phyloP scores from a whole-genome alignment of 1,140 invertebrate species.

The Apocrypta bakeri region DNA sequence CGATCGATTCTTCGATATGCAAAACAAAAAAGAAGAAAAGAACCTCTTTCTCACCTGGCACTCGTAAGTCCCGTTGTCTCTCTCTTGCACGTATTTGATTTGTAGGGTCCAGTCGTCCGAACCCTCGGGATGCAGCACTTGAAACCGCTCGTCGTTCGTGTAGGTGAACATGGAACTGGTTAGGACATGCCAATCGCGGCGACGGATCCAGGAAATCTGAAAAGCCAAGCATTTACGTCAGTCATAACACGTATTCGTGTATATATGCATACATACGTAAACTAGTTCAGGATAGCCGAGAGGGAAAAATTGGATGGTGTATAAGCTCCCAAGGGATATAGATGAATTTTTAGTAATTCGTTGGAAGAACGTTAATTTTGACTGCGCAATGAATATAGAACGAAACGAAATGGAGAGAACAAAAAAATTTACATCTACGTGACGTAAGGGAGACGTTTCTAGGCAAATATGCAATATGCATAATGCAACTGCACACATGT shows the following conservation, averaged over 20 bases:
- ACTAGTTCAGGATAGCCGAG: not conserved
- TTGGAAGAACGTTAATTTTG: too few relatives aligned
- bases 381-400: too few relatives aligned
- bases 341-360: too few relatives aligned
- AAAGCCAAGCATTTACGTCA: constrained; percentile 39
- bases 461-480: not conserved
- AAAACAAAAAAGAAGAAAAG: not conserved
- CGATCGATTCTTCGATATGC: not conserved
- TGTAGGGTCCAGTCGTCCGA: constrained; percentile 92
- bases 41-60: constrained; percentile 90
- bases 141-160: constrained; percentile 93
- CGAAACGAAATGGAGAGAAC: not conserved
- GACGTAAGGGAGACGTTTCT: not conserved
- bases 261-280: not conserved
- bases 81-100: constrained; percentile 93
- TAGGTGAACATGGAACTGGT: constrained; percentile 92
- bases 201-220: constrained; percentile 92
- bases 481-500: constrained; percentile 17
- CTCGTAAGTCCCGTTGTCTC: constrained; percentile 95
- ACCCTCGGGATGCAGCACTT: constrained; percentile 83
- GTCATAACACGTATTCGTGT: too few relatives aligned
- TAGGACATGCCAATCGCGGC: constrained; percentile 93
- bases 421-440: not conserved
- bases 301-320: too few relatives aligned
- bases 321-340: too few relatives aligned